A percentile compares a stretch with the other conserved stretches of the same genome.
Conservation (phyloP, 1,140 invertebrate species). For the Solenopsis fugax region DNA sequence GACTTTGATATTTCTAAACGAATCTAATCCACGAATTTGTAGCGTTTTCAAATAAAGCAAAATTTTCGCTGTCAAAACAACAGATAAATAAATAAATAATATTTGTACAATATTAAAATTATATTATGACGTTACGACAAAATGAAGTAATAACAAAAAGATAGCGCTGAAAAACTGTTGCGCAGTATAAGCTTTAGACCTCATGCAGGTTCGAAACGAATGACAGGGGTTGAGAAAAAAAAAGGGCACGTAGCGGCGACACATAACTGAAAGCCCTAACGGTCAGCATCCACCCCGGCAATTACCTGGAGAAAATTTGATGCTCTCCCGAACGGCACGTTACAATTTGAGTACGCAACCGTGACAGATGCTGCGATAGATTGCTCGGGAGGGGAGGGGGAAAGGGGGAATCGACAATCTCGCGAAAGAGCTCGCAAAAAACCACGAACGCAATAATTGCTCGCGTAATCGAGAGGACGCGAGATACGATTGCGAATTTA, state of each 20-base stretch:
- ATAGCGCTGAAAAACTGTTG: no score
- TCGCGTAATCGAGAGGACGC: not conserved
- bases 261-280: slow-evolving; percentile 70
- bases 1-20: not conserved
- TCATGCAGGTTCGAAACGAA: slow-evolving; percentile 9
- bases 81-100: not conserved
- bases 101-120: not conserved
- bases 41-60: not conserved
- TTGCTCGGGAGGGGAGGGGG: not conserved
- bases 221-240: not conserved
- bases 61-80: not conserved
- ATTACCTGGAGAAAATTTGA: slow-evolving; percentile 69
- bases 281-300: slow-evolving; percentile 45
- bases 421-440: not conserved
- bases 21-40: not conserved
- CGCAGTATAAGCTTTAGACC: not conserved
- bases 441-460: not conserved
- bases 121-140: not conserved
- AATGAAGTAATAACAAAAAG: not conserved
- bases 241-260: slow-evolving; percentile 50
- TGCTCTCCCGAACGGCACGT: not conserved
- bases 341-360: not conserved
- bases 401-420: not conserved
- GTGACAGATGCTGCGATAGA: not conserved
- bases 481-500: slow-evolving; percentile 1